phyloP scores from a whole-genome alignment of 2,888 invertebrate genomes.

The Phaonia tiefii region DNA sequence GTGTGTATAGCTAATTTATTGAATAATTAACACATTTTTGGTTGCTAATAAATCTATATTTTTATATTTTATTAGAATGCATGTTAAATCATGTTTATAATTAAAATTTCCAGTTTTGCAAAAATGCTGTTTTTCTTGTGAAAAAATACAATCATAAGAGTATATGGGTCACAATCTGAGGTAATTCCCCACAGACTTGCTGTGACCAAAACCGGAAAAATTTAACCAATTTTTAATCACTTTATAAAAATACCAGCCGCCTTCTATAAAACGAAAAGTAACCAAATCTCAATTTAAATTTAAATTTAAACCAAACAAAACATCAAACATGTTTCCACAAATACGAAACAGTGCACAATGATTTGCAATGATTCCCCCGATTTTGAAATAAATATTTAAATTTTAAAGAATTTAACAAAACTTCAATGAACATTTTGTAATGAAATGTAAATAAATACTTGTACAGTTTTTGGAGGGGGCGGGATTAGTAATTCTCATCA shows the following conservation, averaged over 20 bases:
- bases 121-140: too few species aligned
- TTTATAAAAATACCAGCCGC: not conserved
- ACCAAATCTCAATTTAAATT: constrained; percentile 5
- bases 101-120: too few species aligned
- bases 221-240: not conserved
- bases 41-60: too few species aligned
- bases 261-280: not conserved
- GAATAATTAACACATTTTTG: too few species aligned
- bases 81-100: too few species aligned
- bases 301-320: constrained; percentile 27
- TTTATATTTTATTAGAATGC: too few species aligned
- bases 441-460: constrained; percentile 6
- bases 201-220: not conserved
- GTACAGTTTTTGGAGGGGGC: not conserved
- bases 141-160: too few species aligned
- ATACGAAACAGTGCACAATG: not conserved
- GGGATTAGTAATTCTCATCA: too few species aligned
- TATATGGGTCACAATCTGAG: constrained; percentile 11
- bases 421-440: not conserved
- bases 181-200: constrained; percentile 7
- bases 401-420: too few species aligned
- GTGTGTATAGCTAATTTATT: too few species aligned
- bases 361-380: too few species aligned
- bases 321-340: constrained; percentile 26
- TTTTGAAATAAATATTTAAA: too few species aligned